A percentile compares a stretch with the other conserved stretches of the same genome.
These are phyloP conservation scores for Lethenteron camtschaticum DNA, from an alignment of 2,113 vertebrate species.

Conservation along the genomic window DNA sequence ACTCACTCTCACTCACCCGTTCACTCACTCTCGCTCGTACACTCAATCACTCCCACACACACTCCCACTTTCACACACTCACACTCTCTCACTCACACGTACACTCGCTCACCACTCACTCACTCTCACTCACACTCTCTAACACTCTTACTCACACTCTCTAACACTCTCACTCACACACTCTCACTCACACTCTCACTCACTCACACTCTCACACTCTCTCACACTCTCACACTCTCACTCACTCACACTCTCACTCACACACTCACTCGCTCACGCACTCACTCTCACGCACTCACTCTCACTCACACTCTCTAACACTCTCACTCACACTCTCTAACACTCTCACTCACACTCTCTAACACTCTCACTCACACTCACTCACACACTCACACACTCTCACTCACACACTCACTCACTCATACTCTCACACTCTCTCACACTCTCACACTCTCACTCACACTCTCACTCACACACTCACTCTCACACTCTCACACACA, in stretches of 20 bases:
- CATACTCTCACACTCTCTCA: neutral
- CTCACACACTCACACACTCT: neutral
- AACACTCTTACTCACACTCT: neutral
- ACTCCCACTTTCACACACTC: neutral
- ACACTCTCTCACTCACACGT: neutral
- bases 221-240: slow-evolving; percentile 2
- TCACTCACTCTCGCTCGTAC: too few relatives aligned
- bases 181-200: slow-evolving; percentile 2
- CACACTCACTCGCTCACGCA: neutral
- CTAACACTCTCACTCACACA: neutral
- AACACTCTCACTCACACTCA: neutral
- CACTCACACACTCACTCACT: neutral
- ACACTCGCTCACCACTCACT: neutral
- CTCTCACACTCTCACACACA: neutral
- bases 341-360: neutral
- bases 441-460: neutral
- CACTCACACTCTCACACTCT: neutral
- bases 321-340: neutral
- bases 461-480: neutral
- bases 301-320: neutral
- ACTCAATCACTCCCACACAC: neutral
- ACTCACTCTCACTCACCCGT: too few relatives aligned
- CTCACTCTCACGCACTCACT: neutral
- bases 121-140: neutral
- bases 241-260: neutral